Evolutionary conservation across 2,888 invertebrate genomes (phyloP).

Genomic region (Neoascia interrupta): DNA sequence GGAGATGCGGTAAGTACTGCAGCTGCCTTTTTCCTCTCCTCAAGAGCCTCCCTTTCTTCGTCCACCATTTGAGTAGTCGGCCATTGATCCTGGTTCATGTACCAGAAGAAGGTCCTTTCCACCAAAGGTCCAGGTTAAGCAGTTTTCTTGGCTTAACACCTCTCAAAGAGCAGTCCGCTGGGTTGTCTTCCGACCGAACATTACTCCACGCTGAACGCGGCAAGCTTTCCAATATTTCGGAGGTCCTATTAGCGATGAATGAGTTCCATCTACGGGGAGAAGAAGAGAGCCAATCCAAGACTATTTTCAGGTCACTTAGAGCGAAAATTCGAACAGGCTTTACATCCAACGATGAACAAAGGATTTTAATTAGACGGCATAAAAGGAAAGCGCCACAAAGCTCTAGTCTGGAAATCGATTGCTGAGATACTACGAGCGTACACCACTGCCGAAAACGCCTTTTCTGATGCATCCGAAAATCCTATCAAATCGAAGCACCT

Average conservation of each 20-base stretch:
- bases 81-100: too few species aligned
- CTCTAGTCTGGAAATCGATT: slow-evolving; percentile 54
- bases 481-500: slow-evolving; percentile 7
- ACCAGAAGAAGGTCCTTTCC: slow-evolving; percentile 11
- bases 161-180: slow-evolving; percentile 69
- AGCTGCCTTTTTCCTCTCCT: slow-evolving; percentile 5
- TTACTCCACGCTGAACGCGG: slow-evolving; percentile 55
- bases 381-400: slow-evolving; percentile 52
- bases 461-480: slow-evolving; percentile 6
- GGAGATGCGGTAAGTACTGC: too few species aligned
- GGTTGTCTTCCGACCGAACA: slow-evolving; percentile 63
- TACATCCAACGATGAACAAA: neutral
- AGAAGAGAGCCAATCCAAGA: slow-evolving; percentile 69
- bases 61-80: too few species aligned
- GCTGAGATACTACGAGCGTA: slow-evolving; percentile 7
- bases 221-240: slow-evolving; percentile 49
- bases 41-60: too few species aligned
- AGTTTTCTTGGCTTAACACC: slow-evolving; percentile 58
- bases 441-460: slow-evolving; percentile 26
- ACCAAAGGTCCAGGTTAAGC: slow-evolving; percentile 13
- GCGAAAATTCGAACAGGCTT: slow-evolving; percentile 24
- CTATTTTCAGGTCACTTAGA: slow-evolving; percentile 57
- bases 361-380: slow-evolving; percentile 6
- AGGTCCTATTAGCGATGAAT: slow-evolving; percentile 54
- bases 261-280: slow-evolving; percentile 37